phyloP scores from a whole-genome alignment of 2,888 invertebrate species.

The Oxyteleia sp. region DNA sequence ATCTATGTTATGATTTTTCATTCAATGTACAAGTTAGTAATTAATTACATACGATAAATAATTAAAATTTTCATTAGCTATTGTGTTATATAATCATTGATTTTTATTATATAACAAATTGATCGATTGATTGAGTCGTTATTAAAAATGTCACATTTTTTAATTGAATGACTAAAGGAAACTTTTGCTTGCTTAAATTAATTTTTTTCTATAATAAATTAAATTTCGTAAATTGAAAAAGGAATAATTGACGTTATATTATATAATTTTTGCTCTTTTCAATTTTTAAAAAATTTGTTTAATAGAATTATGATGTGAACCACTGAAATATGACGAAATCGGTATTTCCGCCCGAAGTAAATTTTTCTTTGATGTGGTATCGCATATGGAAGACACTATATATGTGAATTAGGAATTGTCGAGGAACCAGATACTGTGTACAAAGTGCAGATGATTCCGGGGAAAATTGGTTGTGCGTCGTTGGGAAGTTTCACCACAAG shows the following conservation, averaged over 20 bases:
- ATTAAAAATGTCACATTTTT: too few species aligned
- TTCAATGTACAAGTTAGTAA: too few species aligned
- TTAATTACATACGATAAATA: too few species aligned
- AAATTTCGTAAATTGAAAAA: too few species aligned
- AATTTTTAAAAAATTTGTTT: constrained; percentile 22
- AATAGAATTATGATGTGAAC: constrained; percentile 6
- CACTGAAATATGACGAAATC: constrained; percentile 14
- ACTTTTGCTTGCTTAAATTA: too few species aligned
- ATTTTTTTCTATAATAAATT: too few species aligned
- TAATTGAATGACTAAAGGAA: too few species aligned
- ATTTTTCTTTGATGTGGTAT: constrained; percentile 47
- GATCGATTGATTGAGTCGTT: too few species aligned
- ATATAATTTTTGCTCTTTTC: background rate
- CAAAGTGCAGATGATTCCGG: constrained; percentile 44
- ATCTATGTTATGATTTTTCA: too few species aligned
- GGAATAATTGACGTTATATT: background rate
- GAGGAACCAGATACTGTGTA: constrained; percentile 28
- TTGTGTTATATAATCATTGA: too few species aligned
- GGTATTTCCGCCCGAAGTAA: constrained; percentile 17
- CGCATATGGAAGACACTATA: constrained; percentile 16
- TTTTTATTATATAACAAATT: too few species aligned
- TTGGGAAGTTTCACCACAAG: constrained; percentile 50
- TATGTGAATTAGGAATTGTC: constrained; percentile 36
- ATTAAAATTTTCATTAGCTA: too few species aligned
- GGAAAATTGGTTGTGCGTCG: constrained; percentile 57